Evolutionary conservation across 2,797 vertebrate genomes (phyloP).

Genomic region (Phoeniculus purpureus): DNA sequence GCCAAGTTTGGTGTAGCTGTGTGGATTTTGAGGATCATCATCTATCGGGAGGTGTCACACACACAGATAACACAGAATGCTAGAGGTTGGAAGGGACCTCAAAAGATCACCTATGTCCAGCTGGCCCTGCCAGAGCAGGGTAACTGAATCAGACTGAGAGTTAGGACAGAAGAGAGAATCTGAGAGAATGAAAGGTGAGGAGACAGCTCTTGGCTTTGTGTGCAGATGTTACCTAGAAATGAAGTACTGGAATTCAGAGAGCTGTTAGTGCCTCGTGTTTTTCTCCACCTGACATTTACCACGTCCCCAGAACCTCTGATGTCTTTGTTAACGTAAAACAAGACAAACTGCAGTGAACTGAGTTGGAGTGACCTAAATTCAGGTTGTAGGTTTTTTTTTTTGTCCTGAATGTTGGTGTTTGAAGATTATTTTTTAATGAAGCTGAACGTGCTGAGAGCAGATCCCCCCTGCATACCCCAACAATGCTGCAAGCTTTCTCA

Average conservation of each 20-base stretch:
- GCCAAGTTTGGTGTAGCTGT: background rate
- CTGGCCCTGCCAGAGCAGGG: no score
- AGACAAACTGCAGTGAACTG: slow-evolving; percentile 25
- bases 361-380: background rate
- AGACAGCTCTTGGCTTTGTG: background rate
- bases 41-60: background rate
- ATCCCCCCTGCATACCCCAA: background rate
- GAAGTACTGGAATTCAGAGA: background rate
- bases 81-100: no score
- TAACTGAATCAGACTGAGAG: background rate
- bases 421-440: slow-evolving; percentile 17
- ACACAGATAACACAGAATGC: no score
- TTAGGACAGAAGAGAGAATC: background rate
- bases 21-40: background rate
- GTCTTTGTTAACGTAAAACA: background rate
- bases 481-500: background rate
- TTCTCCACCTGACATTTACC: background rate
- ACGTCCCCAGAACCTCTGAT: background rate
- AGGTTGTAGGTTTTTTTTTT: background rate
- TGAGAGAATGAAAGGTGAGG: background rate
- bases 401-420: background rate
- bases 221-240: background rate
- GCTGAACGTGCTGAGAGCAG: background rate
- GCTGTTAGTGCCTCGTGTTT: background rate
- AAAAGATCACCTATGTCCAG: no score